Evolutionary conservation across 2,888 invertebrate genomes (phyloP), one percentile per base, ranked within the genome.

Genomic region (Nomada ferruginata): DNA sequence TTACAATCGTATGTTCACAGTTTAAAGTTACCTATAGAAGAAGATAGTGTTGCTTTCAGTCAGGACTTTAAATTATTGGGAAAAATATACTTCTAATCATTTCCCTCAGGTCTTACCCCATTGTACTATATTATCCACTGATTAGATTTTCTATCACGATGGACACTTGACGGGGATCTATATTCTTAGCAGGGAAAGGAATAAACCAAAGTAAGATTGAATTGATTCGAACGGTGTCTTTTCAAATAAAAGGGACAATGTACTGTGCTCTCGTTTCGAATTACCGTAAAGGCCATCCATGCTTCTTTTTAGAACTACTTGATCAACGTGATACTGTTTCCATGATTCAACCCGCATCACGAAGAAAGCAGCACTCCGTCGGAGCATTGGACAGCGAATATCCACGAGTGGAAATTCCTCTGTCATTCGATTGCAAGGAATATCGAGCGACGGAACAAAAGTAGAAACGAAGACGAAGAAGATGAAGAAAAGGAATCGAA

Each of bases 371-470:
- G n/a, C 2, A 7, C 18, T 36, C 36, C 53, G 20, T 10, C 26
- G 57, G 20, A 11, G 66, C 50, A 50, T 74, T 53, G 57, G 50
- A 42, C 50, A 59, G 36, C 50, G 68, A 68, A 69, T 55, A 64
- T 70, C 63, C n/a, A 55, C 55, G 11, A 50, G n/a, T 63, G 76
- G 47, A 55, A 70, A 63, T 36, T 70, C 55, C 13, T 63, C 60
- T 59, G 66, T 53, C 60, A 42, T 66, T 47, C 29, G 66, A 36
- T 36, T 5, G 50, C 73, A 61, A 64, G 68, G 60, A 44, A 20
- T 26, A 55, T 50, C 13, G 42, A 68, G 26, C 23, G 47, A 42
- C 42, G 74, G 61, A 68, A 68, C 55, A 52, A 61, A 60, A 47
- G 60, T 2, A 47, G 57, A 47, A 65, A 61, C 60, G 50, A 63